phyloP scores from a whole-genome alignment of 2,797 vertebrate species.

The Hydrolagus colliei region DNA sequence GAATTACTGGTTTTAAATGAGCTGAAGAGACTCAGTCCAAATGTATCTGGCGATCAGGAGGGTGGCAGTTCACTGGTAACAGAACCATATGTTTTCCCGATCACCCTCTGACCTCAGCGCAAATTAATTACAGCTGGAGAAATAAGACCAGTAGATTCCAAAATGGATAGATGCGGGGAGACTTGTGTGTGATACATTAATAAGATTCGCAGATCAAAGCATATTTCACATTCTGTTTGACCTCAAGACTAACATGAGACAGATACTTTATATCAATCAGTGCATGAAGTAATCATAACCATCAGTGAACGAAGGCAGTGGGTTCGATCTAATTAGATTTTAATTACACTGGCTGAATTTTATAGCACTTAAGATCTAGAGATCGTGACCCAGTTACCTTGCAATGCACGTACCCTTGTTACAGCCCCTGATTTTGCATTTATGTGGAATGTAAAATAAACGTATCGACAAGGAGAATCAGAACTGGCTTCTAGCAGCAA shows the following conservation, averaged over 20 bases:
- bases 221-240: neutral
- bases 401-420: neutral
- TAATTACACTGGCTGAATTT: neutral
- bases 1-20: neutral
- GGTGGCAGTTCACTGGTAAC: neutral
- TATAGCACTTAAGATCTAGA: conserved; percentile 2
- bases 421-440: neutral
- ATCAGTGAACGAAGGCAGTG: neutral
- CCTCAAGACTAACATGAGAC: neutral
- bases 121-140: neutral
- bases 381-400: conserved; percentile 3
- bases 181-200: neutral
- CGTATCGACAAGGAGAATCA: neutral
- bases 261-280: conserved; percentile 1
- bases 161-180: neutral
- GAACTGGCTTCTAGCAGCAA: neutral
- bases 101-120: neutral
- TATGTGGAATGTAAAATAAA: neutral
- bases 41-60: neutral
- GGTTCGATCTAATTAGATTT: neutral
- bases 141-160: neutral
- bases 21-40: neutral
- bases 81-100: neutral
- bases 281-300: neutral
- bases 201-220: neutral